phyloP scores from a whole-genome alignment of 1,140 invertebrate species.

The Aporrectodea caliginosa region DNA sequence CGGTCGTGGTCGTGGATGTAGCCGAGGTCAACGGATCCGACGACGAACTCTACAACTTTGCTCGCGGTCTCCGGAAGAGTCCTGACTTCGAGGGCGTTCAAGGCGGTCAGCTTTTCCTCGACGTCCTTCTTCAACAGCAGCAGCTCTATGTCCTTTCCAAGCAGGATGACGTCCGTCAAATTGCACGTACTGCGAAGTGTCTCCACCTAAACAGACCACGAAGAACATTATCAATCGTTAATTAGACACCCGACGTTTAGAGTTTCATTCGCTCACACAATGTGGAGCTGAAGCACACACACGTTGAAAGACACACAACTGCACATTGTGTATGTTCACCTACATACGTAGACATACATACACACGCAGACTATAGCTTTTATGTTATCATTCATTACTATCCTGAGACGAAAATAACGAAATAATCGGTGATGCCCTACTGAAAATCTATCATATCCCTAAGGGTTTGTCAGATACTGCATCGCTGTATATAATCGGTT shows the following conservation, averaged over 20 bases:
- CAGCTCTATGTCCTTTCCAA: conserved; percentile 56
- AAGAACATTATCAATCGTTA: background rate
- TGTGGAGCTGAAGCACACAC: background rate
- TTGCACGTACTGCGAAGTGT: conserved; percentile 54
- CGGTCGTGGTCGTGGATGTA: conserved; percentile 45
- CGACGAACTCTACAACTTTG: conserved; percentile 50
- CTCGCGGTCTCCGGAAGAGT: conserved; percentile 46
- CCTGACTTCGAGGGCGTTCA: conserved; percentile 48
- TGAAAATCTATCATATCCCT: background rate
- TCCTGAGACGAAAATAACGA: no score
- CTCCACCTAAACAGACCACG: conserved; percentile 37
- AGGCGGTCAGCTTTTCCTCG: conserved; percentile 52
- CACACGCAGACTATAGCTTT: background rate
- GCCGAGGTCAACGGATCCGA: conserved; percentile 51
- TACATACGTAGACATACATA: conserved; percentile 36
- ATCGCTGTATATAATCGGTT: background rate
- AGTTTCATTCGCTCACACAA: background rate
- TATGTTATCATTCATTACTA: no score
- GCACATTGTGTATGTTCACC: conserved; percentile 33
- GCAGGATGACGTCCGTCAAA: conserved; percentile 53
- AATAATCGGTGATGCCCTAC: background rate
- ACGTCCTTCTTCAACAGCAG: conserved; percentile 56
- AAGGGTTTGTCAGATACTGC: background rate
- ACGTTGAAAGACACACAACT: background rate
- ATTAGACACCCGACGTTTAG: background rate